phyloP scores from a whole-genome alignment of 1,140 invertebrate species.

The Ceratoteleas bidentatus region DNA sequence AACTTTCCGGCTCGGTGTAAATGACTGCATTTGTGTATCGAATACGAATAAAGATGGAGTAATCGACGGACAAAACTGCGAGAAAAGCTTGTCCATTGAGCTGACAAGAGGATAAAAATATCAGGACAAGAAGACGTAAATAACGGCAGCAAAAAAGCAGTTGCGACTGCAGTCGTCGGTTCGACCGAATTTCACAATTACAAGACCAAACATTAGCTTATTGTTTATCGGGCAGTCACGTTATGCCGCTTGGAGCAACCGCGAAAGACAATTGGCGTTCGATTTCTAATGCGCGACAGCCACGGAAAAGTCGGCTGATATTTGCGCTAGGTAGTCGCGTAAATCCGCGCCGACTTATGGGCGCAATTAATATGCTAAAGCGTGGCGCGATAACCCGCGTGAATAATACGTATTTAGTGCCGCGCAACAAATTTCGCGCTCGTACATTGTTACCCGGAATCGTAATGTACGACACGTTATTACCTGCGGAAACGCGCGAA shows the following conservation, averaged over 20 bases:
- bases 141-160: no score
- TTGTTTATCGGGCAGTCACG: not conserved
- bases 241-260: no score
- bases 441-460: slow-evolving; percentile 45
- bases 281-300: slow-evolving; percentile 16
- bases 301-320: slow-evolving; percentile 19
- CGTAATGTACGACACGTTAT: slow-evolving; percentile 49
- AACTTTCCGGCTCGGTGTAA: no score
- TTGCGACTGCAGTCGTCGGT: not conserved
- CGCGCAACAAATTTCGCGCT: slow-evolving; percentile 49
- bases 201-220: slow-evolving; percentile 1
- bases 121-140: no score
- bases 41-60: no score
- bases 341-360: slow-evolving; percentile 42
- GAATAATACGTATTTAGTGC: slow-evolving; percentile 57
- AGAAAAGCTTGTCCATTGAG: no score
- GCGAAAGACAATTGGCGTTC: not conserved
- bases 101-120: no score
- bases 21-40: no score
- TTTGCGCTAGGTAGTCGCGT: slow-evolving; percentile 23
- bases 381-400: slow-evolving; percentile 31
- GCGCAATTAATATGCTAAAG: slow-evolving; percentile 55
- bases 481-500: slow-evolving; percentile 39
- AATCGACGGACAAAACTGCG: no score
- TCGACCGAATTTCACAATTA: slow-evolving; percentile 14